phyloP scores from a whole-genome alignment of 2,113 vertebrate genomes.

The Pelodiscus sinensis region DNA sequence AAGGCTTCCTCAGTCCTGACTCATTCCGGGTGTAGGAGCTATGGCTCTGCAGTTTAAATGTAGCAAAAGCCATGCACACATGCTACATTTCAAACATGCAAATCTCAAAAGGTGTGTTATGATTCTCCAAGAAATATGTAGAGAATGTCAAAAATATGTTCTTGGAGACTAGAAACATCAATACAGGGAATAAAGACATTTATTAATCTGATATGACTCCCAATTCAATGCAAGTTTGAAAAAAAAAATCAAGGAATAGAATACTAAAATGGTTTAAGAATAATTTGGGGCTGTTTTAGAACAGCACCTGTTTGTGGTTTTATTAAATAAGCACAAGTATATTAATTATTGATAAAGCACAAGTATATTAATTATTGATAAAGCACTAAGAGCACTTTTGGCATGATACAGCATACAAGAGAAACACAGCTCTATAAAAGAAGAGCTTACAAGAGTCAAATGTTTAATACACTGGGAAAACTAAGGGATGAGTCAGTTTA shows the following conservation, averaged over 20 bases:
- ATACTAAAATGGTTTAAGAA: not conserved
- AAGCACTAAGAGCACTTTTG: not conserved
- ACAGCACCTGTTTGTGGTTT: not conserved
- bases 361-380: not conserved
- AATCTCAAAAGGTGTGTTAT: slow-evolving; percentile 70
- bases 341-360: not conserved
- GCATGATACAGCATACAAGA: not conserved
- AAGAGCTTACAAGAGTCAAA: not conserved
- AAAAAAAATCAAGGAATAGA: not conserved
- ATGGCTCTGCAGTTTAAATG: too few relatives aligned
- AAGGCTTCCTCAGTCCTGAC: too few relatives aligned
- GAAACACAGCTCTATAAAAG: not conserved
- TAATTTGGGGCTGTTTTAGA: not conserved
- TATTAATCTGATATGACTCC: not conserved
- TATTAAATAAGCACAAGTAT: not conserved
- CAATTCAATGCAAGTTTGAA: not conserved
- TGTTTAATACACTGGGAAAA: not conserved
- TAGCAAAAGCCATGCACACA: too few relatives aligned
- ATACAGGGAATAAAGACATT: not conserved
- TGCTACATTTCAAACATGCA: not conserved
- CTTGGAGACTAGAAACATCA: slow-evolving; percentile 63
- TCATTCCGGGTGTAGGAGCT: too few relatives aligned
- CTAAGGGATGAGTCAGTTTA: not conserved
- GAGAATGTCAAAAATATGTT: slow-evolving; percentile 76
- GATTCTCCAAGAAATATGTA: slow-evolving; percentile 61